These are phyloP conservation scores for Pterocles orientalis DNA, from an alignment of 2,113 vertebrate genomes.

Conservation along the genomic window DNA sequence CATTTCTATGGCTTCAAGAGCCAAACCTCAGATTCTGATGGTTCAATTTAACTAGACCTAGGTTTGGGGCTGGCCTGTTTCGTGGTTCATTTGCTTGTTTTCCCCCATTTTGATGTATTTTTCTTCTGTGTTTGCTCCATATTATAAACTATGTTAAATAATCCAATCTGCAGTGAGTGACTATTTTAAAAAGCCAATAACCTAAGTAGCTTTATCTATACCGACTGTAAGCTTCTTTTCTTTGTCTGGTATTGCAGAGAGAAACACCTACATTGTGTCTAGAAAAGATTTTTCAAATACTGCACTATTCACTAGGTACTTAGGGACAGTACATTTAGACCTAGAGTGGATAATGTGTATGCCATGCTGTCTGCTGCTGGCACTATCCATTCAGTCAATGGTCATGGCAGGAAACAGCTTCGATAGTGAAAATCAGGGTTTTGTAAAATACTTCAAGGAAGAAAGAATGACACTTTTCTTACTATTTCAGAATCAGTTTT, in stretches of 20 bases:
- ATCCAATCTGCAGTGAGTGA: background rate
- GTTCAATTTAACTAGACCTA: background rate
- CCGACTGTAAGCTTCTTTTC: background rate
- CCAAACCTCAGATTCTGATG: background rate
- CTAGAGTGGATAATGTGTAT: background rate
- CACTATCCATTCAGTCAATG: background rate
- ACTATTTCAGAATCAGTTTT: background rate
- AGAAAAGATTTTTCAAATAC: constrained; percentile 13
- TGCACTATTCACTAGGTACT: background rate
- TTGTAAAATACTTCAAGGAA: background rate
- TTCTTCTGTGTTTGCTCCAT: background rate
- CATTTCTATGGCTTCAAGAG: background rate
- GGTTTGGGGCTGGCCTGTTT: background rate
- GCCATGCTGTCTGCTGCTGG: background rate
- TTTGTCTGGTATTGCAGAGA: background rate
- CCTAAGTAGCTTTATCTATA: constrained; percentile 23
- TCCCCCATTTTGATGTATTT: background rate
- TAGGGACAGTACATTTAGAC: background rate
- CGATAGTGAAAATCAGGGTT: background rate
- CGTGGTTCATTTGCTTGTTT: rapidly evolving
- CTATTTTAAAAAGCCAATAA: background rate
- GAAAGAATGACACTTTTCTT: background rate
- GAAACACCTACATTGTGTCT: background rate
- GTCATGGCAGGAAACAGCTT: background rate
- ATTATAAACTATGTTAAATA: background rate